Evolutionary conservation across 2,888 invertebrate genomes (phyloP).

Genomic region (Unio delphinus): DNA sequence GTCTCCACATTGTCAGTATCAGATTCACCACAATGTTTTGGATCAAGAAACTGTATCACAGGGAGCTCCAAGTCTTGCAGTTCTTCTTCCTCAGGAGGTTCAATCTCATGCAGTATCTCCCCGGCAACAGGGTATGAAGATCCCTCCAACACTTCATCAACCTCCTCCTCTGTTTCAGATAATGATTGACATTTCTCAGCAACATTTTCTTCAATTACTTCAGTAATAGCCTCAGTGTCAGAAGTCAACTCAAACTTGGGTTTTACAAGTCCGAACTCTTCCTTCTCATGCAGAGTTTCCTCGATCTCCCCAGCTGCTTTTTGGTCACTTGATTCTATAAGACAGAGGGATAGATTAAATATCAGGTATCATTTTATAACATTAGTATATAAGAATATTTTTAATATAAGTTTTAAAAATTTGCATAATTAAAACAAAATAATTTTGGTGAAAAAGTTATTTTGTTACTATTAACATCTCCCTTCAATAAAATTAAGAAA

Average conservation of each 20-base stretch:
- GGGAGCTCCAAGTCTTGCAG: conserved; percentile 38
- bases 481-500: too few relatives aligned
- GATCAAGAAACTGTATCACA: conserved; percentile 10
- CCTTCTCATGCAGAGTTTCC: conserved; percentile 26
- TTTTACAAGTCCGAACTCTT: conserved; percentile 19
- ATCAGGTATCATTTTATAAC: too few relatives aligned
- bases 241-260: conserved; percentile 4
- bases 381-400: too few relatives aligned
- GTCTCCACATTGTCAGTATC: conserved; percentile 17
- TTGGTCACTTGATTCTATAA: background rate
- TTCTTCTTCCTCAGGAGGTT: conserved; percentile 43
- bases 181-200: conserved; percentile 3
- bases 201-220: conserved; percentile 8
- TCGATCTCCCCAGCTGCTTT: conserved; percentile 14
- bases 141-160: conserved; percentile 21
- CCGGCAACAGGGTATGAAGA: conserved; percentile 1
- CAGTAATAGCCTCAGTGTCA: conserved; percentile 9
- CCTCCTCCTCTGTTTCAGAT: conserved; percentile 7
- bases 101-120: conserved; percentile 37
- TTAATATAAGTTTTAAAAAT: too few relatives aligned
- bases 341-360: too few relatives aligned
- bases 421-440: too few relatives aligned
- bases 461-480: too few relatives aligned
- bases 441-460: too few relatives aligned
- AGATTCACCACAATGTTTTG: conserved; percentile 15